Base-by-base conservation (phyloP, 2,797 vertebrate genomes). In the Micropoecilia bifurca region DNA sequence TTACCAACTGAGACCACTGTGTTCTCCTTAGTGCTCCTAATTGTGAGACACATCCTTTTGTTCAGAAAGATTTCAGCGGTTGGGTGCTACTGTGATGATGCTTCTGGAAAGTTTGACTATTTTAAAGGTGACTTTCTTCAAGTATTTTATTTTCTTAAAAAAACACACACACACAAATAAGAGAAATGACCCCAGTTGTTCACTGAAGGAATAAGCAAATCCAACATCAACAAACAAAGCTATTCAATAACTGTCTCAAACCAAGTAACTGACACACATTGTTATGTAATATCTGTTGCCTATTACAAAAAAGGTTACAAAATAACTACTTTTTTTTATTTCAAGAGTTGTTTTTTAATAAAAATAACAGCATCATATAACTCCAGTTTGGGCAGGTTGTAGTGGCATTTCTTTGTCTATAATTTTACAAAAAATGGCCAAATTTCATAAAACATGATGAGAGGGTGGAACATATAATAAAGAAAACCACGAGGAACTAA, bases 1-100 rank as follows among this genome's bases (percentile, higher is more conserved):
- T 84, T 83, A 86, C 83, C 88, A 84, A 90, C 33, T 73, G 61
- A 87, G 79, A 79, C 78, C 74, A 73, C 46, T 39, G 79, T 85
- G 76, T 81, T 55, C 53, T 83, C 53, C 50, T 75, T 28, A 83
- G 79, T 50, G 48, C 79, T 71, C n/a, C 74, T 69, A 80, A 6
- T 59, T 84, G 82, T 81, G 76, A 75, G 47, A n/a, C 69, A 74
- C 71, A 69, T 87, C 81, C 25, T 79, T 88, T 87, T 87, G 78
- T 85, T 85, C 84, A 41, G 43, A 48, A 69, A 39, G 25, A 59
- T 77, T 85, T 73, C 43, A 79, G 30, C 0, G 66, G 41, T 80
- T 71, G 47, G 66, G 78, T 57, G 59, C 71, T 76, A 57, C 41
- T 46, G 1, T 46, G 55, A 84, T 81, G 77, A 30, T 20, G 39